These are phyloP conservation scores for Geopemphigus sp. DNA, from an alignment of 1,140 invertebrate species.

Conservation along the genomic window DNA sequence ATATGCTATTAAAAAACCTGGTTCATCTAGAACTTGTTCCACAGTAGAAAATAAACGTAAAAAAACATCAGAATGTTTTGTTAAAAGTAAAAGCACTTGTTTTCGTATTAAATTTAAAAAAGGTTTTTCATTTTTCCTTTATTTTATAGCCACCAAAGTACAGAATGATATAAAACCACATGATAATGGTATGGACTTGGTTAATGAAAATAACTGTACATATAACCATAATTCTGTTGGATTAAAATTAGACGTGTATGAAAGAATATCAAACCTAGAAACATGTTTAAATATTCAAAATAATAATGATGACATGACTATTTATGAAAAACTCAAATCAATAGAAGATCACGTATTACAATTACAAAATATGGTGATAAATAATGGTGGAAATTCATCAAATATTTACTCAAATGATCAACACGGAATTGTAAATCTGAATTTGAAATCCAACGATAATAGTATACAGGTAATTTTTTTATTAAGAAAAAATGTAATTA, in stretches of 20 bases:
- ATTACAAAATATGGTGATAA: too few relatives aligned
- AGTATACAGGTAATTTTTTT: background rate
- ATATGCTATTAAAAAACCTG: background rate
- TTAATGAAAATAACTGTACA: background rate
- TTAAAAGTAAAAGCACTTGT: constrained; percentile 35
- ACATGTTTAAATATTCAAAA: constrained; percentile 15
- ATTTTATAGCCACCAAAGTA: background rate
- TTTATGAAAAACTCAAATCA: constrained; percentile 25
- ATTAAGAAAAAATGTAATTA: too few relatives aligned
- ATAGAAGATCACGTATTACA: constrained; percentile 22
- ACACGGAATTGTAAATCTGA: background rate
- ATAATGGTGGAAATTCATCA: too few relatives aligned
- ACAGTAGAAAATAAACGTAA: constrained; percentile 18
- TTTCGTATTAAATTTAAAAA: background rate
- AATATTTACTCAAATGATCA: background rate
- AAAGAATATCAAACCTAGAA: constrained; percentile 45
- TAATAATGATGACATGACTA: background rate
- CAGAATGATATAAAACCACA: background rate
- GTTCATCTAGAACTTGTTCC: constrained; percentile 25
- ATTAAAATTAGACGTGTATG: background rate
- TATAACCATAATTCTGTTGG: background rate
- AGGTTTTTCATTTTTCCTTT: background rate
- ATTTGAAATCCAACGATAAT: background rate
- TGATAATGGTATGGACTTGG: background rate
- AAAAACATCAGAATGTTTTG: constrained; percentile 28